Conservation (phyloP, 2,797 vertebrate species). For the Hybognathus amarus region DNA sequence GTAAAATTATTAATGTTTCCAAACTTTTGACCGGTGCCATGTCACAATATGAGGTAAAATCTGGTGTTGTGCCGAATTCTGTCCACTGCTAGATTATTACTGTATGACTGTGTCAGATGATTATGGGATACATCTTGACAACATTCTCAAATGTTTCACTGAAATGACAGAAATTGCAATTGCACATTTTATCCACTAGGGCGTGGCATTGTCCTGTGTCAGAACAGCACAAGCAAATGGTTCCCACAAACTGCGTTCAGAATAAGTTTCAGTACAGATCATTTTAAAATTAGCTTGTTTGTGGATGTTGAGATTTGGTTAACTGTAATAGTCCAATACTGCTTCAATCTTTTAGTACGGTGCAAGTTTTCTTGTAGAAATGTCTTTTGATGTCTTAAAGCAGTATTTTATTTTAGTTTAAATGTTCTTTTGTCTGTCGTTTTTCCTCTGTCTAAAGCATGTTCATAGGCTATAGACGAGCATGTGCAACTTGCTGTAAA, state of each 20-base stretch:
- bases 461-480: neutral
- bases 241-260: neutral
- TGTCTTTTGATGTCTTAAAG: neutral
- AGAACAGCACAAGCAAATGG: neutral
- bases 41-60: too few species aligned
- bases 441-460: neutral
- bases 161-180: neutral
- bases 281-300: neutral
- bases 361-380: neutral
- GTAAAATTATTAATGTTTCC: too few species aligned
- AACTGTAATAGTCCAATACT: neutral
- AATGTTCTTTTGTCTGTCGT: neutral
- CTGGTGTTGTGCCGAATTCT: too few species aligned
- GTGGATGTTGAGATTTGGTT: neutral
- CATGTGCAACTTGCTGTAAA: neutral
- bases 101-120: neutral
- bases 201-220: neutral
- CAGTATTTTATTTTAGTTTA: neutral
- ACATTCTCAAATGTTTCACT: neutral
- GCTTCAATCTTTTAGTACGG: neutral
- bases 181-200: neutral
- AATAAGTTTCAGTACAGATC: neutral
- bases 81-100: too few species aligned
- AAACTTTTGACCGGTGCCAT: too few species aligned
- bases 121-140: neutral